Conservation (phyloP, 1,140 invertebrate species). For the Drosophila kurseongensis region DNA sequence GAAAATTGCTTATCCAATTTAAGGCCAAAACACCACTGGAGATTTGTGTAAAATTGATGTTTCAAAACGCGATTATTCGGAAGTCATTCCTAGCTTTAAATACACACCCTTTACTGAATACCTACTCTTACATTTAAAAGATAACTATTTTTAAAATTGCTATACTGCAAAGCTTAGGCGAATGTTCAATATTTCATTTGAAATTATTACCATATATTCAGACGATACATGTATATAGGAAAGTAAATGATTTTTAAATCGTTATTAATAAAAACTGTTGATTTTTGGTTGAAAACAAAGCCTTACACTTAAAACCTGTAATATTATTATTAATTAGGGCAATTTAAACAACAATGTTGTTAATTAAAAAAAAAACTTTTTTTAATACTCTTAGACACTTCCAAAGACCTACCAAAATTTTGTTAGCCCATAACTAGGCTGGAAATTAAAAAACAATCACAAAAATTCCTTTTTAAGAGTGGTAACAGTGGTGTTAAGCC, state of each 20-base stretch:
- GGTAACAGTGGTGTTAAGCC: background rate
- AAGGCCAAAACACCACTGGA: background rate
- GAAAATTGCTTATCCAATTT: constrained; percentile 2
- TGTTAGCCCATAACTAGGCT: background rate
- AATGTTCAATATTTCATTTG: too few relatives aligned
- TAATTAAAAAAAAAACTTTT: background rate
- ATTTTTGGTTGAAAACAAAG: background rate
- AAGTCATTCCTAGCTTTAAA: background rate
- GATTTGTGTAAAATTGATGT: background rate
- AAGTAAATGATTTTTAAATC: too few relatives aligned
- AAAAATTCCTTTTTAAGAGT: background rate
- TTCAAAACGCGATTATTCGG: background rate
- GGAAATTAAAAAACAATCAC: background rate
- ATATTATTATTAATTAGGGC: background rate
- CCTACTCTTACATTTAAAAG: too few relatives aligned
- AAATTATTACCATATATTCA: too few relatives aligned
- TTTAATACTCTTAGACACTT: background rate
- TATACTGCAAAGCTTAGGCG: too few relatives aligned
- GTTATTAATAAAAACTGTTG: background rate
- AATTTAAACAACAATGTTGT: background rate
- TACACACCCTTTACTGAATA: too few relatives aligned
- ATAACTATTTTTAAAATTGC: too few relatives aligned
- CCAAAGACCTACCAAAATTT: constrained; percentile 13
- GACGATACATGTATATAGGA: too few relatives aligned
- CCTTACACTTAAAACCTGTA: background rate